These are phyloP conservation scores for Hemicordylus capensis DNA, from an alignment of 2,113 vertebrate species.

Conservation along the genomic window DNA sequence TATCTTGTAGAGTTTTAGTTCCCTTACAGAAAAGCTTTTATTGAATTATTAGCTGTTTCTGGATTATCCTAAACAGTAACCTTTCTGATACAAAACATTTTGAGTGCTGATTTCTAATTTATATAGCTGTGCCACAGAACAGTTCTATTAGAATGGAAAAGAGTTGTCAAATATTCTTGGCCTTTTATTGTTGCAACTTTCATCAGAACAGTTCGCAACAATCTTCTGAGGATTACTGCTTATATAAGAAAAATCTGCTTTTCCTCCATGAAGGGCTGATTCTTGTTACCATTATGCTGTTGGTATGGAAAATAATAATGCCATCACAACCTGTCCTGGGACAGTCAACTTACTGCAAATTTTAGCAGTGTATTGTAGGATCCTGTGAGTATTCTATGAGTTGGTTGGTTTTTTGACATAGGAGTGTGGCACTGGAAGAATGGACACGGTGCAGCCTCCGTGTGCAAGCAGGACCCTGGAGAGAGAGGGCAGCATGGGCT, in stretches of 20 bases:
- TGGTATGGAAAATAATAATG: neutral
- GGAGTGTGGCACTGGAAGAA: too few relatives aligned
- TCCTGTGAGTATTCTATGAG: too few relatives aligned
- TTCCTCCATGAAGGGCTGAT: neutral
- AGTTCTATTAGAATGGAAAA: constrained; percentile 2
- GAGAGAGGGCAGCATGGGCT: too few relatives aligned
- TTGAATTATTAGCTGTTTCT: constrained; percentile 29
- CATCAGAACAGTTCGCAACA: neutral
- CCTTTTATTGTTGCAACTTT: constrained; percentile 12
- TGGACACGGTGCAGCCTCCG: too few relatives aligned
- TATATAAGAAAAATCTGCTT: neutral
- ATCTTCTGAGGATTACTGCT: neutral
- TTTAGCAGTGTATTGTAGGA: too few relatives aligned
- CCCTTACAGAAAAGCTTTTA: neutral
- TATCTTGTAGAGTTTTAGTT: neutral
- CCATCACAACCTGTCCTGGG: too few relatives aligned
- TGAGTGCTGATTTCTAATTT: neutral
- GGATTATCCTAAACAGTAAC: constrained; percentile 24
- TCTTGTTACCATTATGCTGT: neutral
- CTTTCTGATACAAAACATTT: neutral
- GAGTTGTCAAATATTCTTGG: neutral
- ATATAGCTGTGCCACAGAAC: neutral
- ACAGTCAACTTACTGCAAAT: too few relatives aligned
- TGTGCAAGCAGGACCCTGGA: too few relatives aligned
- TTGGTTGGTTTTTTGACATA: too few relatives aligned